These are phyloP conservation scores for Gadus macrocephalus DNA, from an alignment of 2,113 vertebrate genomes.

Conservation along the genomic window DNA sequence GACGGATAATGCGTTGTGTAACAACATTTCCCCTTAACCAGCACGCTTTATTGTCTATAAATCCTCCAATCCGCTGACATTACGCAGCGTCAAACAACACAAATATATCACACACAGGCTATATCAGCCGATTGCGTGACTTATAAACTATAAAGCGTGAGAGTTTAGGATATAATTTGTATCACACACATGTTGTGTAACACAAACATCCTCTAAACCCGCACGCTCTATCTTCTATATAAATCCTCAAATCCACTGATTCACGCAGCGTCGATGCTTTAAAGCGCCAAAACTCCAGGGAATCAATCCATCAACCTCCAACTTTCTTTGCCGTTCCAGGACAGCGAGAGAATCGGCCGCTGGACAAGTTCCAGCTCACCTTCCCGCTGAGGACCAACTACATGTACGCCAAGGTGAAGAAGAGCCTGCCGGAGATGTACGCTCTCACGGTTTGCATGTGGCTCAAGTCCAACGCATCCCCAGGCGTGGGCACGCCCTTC, in stretches of 20 bases:
- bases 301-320: background rate
- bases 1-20: too few species aligned
- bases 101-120: too few species aligned
- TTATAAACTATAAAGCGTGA: slow-evolving; percentile 8
- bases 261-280: background rate
- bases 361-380: slow-evolving; percentile 94
- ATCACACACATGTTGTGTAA: slow-evolving; percentile 53
- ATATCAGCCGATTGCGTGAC: too few species aligned
- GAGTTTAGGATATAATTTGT: slow-evolving; percentile 34
- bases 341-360: slow-evolving; percentile 89
- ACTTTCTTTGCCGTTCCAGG: slow-evolving; percentile 62
- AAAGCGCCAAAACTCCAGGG: background rate
- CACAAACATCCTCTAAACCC: slow-evolving; percentile 47
- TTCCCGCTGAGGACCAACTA: slow-evolving; percentile 96
- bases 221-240: background rate
- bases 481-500: slow-evolving; percentile 94
- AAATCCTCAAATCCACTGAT: background rate
- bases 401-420: slow-evolving; percentile 98
- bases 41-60: too few species aligned
- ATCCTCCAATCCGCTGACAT: too few species aligned
- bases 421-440: slow-evolving; percentile 96
- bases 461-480: slow-evolving; percentile 92
- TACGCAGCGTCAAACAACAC: too few species aligned
- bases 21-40: too few species aligned
- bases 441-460: slow-evolving; percentile 96